These are phyloP conservation scores for Crematogaster levior DNA, from an alignment of 2,888 invertebrate genomes.

Conservation along the genomic window DNA sequence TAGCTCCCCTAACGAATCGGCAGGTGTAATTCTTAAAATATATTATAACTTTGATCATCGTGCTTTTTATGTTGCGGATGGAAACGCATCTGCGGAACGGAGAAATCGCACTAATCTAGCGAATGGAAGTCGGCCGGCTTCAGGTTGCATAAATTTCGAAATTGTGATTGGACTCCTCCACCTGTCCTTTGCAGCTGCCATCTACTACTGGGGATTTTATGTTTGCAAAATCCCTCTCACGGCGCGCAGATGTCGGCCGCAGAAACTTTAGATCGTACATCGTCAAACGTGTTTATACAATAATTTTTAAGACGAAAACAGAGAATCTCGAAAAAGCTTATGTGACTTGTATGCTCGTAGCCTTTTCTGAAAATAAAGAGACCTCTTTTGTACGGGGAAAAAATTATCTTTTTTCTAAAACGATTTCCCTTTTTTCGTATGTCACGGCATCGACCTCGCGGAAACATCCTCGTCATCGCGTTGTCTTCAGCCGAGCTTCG, in stretches of 20 bases:
- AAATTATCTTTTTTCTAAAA: not conserved
- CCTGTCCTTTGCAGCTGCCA: conserved; percentile 44
- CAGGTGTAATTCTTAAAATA: conserved; percentile 30
- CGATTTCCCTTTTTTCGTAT: conserved; percentile 26
- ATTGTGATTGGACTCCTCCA: conserved; percentile 25
- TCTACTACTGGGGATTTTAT: not conserved
- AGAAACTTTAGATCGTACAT: conserved; percentile 11
- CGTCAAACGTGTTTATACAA: not conserved
- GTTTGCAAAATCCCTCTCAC: not conserved
- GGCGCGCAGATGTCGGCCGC: conserved; percentile 23
- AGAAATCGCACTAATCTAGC: not conserved
- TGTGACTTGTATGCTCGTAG: not conserved
- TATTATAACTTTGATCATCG: not conserved
- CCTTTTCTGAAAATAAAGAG: not conserved
- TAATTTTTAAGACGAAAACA: not conserved
- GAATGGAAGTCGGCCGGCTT: conserved; percentile 11
- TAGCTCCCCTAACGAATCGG: not conserved
- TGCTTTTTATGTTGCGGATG: not conserved
- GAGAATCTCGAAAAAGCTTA: not conserved
- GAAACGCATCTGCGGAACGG: not conserved
- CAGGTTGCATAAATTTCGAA: conserved; percentile 36
- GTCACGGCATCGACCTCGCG: not conserved
- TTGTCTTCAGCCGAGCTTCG: not conserved
- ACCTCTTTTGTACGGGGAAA: not conserved
- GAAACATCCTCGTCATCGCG: conserved; percentile 33